Base-by-base conservation (phyloP, 1,140 invertebrate species). In the Trichonephila clavata region DNA sequence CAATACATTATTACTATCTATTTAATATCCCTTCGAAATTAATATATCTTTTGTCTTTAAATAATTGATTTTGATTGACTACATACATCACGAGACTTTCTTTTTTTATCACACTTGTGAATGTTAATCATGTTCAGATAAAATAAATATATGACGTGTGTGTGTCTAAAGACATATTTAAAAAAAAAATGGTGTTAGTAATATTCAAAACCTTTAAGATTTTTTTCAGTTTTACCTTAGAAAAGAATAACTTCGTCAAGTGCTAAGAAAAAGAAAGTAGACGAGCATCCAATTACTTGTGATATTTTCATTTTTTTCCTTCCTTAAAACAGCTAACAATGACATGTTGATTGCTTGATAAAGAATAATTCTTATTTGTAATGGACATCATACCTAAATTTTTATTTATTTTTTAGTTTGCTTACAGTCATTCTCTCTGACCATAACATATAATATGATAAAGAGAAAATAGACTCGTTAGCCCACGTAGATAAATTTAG, bases 301-400 rank as follows among this genome's bases (percentile, higher is more conserved):
- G 63, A 65, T n/a, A 65, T 20, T 8, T 59, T n/a, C 20, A 1
- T 21, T n/a, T 20, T 32, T 32, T 32, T 32, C 3, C 21, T 27
- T n/a, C 14, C n/a, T 6, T 18, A 50, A 86, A 86, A 32, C 84
- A 86, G 57, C 84, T 86, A 59, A 86, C 84, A 61, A 86, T 63
- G 84, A 86, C 84, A 86, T 60, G 61, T 86, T 16, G 13, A 18
- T 86, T 61, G 84, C 84, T 57, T 86, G 84, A 61, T 59, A 86
- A 7, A 86, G 57, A 57, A 2, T 59, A 86, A 86, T 86, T 86
- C 61, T 86, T 86, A 86, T n/a, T 60, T 4, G 84, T 60, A 4
- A 1, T 24, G 27, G 24, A 86, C 84, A 60, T 86, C 84, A 86
- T 86, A 86, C 59, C 84, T 86, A 61, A n/a, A 27, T 21, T 39